A percentile compares a stretch with the other conserved stretches of the same genome.
These are phyloP conservation scores for Eretmochelys imbricata DNA, from an alignment of 2,113 vertebrate genomes.

Conservation along the genomic window DNA sequence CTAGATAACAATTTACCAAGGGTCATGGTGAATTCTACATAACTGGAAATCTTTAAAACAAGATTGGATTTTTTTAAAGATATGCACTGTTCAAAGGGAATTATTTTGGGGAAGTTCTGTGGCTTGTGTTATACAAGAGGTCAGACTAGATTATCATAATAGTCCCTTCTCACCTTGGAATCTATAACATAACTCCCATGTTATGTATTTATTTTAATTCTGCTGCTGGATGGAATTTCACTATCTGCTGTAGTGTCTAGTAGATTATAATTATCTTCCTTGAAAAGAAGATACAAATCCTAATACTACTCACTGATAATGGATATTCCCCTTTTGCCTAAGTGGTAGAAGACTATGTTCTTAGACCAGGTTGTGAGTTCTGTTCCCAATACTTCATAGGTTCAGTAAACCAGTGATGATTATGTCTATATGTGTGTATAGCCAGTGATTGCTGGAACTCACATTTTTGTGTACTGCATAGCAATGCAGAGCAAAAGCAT, in stretches of 20 bases:
- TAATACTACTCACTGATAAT: neutral
- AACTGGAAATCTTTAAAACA: neutral
- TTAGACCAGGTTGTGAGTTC: neutral
- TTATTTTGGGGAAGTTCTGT: neutral
- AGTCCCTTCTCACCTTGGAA: neutral
- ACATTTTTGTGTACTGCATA: fast-evolving
- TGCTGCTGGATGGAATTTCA: neutral
- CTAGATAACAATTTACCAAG: neutral
- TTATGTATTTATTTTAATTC: neutral
- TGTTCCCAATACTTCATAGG: neutral
- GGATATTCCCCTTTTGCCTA: neutral
- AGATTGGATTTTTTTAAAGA: neutral
- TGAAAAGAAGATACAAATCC: neutral
- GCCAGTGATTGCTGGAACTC: neutral
- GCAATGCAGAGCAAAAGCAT: neutral
- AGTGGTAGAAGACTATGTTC: neutral
- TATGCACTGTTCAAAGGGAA: neutral
- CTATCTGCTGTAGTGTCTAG: neutral
- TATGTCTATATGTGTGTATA: slow-evolving; percentile 6
- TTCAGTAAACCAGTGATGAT: neutral
- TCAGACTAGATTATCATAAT: neutral
- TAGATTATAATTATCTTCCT: neutral
- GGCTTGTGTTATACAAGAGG: neutral
- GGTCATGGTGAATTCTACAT: neutral
- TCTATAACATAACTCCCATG: neutral